Evolutionary conservation across 2,888 invertebrate genomes (phyloP).

Genomic region (Zaprionus obscuricornis): DNA sequence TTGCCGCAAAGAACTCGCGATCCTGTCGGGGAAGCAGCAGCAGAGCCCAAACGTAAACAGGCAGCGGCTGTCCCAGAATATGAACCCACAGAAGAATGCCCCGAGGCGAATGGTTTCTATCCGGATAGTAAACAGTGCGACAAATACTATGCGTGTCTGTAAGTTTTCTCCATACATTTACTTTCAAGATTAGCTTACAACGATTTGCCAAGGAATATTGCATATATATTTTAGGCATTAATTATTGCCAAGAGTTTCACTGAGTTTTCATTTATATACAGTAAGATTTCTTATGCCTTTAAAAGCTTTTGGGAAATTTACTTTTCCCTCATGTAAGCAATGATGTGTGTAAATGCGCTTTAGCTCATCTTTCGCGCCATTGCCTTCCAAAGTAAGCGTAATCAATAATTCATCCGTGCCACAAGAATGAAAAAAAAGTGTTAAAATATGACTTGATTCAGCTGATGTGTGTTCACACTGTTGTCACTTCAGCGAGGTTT

Average conservation of each 20-base stretch:
- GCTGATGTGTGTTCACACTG: constrained; percentile 21
- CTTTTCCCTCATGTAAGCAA: constrained; percentile 9
- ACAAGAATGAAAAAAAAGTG: constrained; percentile 47
- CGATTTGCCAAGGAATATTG: neutral
- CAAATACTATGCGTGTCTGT: constrained; percentile 92
- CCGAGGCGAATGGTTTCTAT: constrained; percentile 92
- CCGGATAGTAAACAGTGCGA: constrained; percentile 94
- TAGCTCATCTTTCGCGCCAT: constrained; percentile 42
- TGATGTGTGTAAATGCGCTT: constrained; percentile 43
- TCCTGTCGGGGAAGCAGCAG: constrained; percentile 64
- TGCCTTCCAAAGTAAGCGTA: constrained; percentile 32
- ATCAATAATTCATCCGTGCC: constrained; percentile 45
- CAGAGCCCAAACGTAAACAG: constrained; percentile 60
- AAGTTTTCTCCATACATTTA: constrained; percentile 62
- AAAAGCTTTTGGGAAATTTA: constrained; percentile 2
- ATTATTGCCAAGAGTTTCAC: neutral
- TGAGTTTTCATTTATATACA: too few relatives aligned
- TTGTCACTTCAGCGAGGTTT: too few relatives aligned
- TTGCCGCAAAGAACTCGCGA: constrained; percentile 74
- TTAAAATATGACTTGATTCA: constrained; percentile 41
- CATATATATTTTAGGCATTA: constrained; percentile 5
- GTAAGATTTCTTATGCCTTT: constrained; percentile 3
- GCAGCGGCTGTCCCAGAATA: constrained; percentile 82
- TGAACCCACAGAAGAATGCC: constrained; percentile 88
- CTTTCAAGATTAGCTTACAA: neutral